Evolutionary conservation across 2,888 invertebrate species (phyloP), one percentile per base, ranked within the genome.

Genomic region (Coecobrya sp.): DNA sequence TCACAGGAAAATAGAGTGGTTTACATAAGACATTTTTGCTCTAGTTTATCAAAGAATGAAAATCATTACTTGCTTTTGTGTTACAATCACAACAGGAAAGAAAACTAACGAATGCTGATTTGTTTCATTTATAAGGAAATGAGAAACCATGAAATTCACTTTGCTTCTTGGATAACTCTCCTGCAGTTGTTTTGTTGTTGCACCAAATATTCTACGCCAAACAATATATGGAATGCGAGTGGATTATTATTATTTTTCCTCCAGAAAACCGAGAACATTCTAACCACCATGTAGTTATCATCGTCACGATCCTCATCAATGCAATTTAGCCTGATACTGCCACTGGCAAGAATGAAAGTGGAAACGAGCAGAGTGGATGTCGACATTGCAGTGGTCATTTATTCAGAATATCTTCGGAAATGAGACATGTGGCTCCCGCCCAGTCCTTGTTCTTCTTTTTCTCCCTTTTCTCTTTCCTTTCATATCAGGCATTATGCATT

Each of bases 381-480:
- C 45, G 62, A 55, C 36, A 45, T 82, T 89, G 84, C 84, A 85
- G 84, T 89, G 89, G 89, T 76, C 84, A 85, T 89, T 85, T 84
- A 76, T 89, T 89, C 62, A 62, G 65, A 76, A 84, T 73, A 73
- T 89, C 25, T 52, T 73, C 45, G 84, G 84, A 84, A 85, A 89
- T 89, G 89, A 89, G 89, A 89, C 89, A 89, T 30, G 52, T 42
- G 81, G 25, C 89, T 89, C 89, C 89, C 89, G 89, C 89, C 89
- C 89, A 89, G 62, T 84, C 73, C 89, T 73, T 89, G 89, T 89
- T 76, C 73, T 89, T 62, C 52, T 27, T 59, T n/a, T n/a, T n/a
- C 22, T 82, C 42, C 25, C 42, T 36, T 30, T 81, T 22, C 55
- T 8, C 62, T 1, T 59, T 27, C 55, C 0, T 73, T 36, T 42